These are phyloP conservation scores for Brachyopa scutellaris DNA, from an alignment of 2,888 invertebrate species.

Conservation along the genomic window DNA sequence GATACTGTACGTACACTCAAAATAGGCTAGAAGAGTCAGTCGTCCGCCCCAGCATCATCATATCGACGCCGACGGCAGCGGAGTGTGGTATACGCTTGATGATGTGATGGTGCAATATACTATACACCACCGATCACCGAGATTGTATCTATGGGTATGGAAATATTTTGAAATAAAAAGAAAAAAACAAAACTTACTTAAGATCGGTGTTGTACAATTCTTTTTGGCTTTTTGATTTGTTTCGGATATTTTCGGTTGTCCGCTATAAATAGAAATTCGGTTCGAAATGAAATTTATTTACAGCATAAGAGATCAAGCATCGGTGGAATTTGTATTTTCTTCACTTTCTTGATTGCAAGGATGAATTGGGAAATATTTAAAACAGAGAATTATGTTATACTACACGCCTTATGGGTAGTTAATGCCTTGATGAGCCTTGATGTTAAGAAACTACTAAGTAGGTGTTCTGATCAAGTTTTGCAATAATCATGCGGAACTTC, in stretches of 20 bases:
- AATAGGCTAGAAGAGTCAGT: constrained; percentile 48
- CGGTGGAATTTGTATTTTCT: neutral
- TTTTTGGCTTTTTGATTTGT: constrained; percentile 51
- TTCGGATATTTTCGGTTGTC: constrained; percentile 59
- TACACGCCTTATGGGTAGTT: too few species aligned
- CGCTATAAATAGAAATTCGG: constrained; percentile 53
- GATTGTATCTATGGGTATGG: constrained; percentile 59
- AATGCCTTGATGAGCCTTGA: too few species aligned
- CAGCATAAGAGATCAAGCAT: constrained; percentile 36
- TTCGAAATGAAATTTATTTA: constrained; percentile 60
- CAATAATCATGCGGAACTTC: too few species aligned
- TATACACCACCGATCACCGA: constrained; percentile 23
- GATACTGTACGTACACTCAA: constrained; percentile 35
- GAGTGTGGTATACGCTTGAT: constrained; percentile 1
- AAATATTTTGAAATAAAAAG: constrained; percentile 70
- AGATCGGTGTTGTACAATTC: constrained; percentile 59
- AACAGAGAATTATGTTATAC: too few species aligned
- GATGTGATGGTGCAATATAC: constrained; percentile 56
- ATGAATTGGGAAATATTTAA: constrained; percentile 34
- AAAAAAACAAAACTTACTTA: constrained; percentile 64
- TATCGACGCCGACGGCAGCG: neutral
- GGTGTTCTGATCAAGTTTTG: too few species aligned
- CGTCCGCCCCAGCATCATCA: constrained; percentile 32
- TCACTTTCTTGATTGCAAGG: constrained; percentile 28
- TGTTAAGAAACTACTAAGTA: too few species aligned